Percentiles rank a stretch among this genome's conserved stretches.
Evolutionary conservation across 2,888 invertebrate species (phyloP).

Genomic region (Hesperia comma): DNA sequence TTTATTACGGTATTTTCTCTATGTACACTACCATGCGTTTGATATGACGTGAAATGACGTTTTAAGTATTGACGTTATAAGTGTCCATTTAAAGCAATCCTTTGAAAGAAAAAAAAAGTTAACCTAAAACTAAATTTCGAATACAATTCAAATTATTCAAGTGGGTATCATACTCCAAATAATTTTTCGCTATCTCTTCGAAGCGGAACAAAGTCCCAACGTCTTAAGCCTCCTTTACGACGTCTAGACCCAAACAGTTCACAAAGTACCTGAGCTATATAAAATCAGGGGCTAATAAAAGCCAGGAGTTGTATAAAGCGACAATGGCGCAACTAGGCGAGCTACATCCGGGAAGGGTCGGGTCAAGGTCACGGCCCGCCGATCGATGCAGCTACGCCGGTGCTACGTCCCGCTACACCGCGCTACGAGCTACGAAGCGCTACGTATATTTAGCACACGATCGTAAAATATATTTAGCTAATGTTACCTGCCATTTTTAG

Average conservation of each 20-base stretch:
- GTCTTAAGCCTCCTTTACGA: constrained; percentile 19
- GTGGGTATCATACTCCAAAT: too few relatives aligned
- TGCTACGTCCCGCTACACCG: constrained; percentile 54
- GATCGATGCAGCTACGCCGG: constrained; percentile 86
- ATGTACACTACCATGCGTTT: too few relatives aligned
- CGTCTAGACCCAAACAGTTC: constrained; percentile 37
- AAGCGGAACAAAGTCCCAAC: not conserved
- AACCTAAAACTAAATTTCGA: too few relatives aligned
- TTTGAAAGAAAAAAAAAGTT: too few relatives aligned
- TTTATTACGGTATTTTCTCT: too few relatives aligned
- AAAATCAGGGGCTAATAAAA: constrained; percentile 72
- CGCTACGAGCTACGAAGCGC: constrained; percentile 51
- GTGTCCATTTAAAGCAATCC: too few relatives aligned
- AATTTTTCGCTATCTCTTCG: not conserved
- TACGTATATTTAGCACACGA: constrained; percentile 46
- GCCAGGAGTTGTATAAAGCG: constrained; percentile 67
- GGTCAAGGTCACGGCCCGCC: constrained; percentile 86
- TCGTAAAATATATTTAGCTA: constrained; percentile 38
- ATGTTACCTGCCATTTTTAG: constrained; percentile 6
- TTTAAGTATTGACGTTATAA: too few relatives aligned
- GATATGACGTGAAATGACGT: too few relatives aligned
- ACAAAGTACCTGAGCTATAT: constrained; percentile 49
- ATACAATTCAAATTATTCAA: too few relatives aligned
- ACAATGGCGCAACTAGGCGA: constrained; percentile 76
- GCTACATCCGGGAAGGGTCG: constrained; percentile 81